Evolutionary conservation across 2,888 invertebrate species (phyloP).

Genomic region (Zygaena filipendulae): DNA sequence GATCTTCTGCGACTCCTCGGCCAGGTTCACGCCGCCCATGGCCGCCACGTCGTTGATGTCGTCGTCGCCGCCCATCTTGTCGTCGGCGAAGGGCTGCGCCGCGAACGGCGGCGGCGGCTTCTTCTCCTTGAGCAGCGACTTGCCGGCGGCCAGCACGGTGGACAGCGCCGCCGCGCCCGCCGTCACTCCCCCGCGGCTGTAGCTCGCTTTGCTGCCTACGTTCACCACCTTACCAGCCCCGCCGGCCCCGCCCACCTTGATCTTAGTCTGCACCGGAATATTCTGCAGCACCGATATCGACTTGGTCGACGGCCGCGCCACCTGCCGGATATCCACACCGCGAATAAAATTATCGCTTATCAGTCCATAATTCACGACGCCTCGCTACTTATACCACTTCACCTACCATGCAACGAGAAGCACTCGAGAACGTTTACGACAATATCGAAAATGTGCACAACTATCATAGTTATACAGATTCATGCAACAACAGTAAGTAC

Average conservation of each 20-base stretch:
- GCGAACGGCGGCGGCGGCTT: conserved; percentile 50
- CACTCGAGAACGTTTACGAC: no score
- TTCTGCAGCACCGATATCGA: conserved; percentile 54
- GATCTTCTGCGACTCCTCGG: conserved; percentile 95
- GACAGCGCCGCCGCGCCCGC: conserved; percentile 35
- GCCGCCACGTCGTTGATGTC: conserved; percentile 99
- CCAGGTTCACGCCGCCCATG: conserved; percentile 98
- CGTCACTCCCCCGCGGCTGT: conserved; percentile 25
- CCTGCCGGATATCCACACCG: no score
- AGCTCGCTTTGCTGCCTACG: conserved; percentile 38
- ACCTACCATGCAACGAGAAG: no score
- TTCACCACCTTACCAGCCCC: conserved; percentile 61
- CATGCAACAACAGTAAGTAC: no score
- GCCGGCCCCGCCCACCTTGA: conserved; percentile 36
- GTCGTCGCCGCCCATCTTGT: conserved; percentile 82
- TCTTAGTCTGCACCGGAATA: conserved; percentile 49
- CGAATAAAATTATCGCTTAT: no score
- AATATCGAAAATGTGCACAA: no score
- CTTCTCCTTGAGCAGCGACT: conserved; percentile 79
- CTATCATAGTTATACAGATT: no score
- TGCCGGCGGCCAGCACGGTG: conserved; percentile 54
- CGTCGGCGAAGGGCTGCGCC: conserved; percentile 46
- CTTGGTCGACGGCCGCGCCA: no score
- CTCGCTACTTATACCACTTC: no score
- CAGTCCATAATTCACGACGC: no score